phyloP scores from a whole-genome alignment of 2,888 invertebrate genomes.

The Drosophila conformis region DNA sequence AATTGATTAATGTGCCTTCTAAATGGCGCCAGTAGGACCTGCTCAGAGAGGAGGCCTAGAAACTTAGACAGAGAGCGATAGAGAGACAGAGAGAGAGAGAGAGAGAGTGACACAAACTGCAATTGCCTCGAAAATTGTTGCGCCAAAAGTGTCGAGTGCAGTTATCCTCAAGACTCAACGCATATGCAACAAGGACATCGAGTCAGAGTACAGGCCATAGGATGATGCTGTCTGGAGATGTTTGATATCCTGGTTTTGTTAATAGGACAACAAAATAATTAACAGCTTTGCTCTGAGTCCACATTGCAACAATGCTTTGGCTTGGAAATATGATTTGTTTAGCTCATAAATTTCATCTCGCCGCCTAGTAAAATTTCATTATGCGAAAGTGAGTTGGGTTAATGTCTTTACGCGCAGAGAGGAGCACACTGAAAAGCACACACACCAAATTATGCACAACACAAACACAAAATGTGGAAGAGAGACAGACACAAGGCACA shows the following conservation, averaged over 20 bases:
- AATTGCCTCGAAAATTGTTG: slow-evolving; percentile 64
- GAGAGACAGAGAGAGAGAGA: slow-evolving; percentile 10
- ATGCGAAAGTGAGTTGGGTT: slow-evolving; percentile 76
- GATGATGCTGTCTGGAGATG: slow-evolving; percentile 19
- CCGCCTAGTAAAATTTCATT: slow-evolving; percentile 71
- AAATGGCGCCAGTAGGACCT: slow-evolving; percentile 70
- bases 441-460: slow-evolving; percentile 58
- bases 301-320: slow-evolving; percentile 51
- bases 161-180: slow-evolving; percentile 27
- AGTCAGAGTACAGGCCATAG: not conserved
- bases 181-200: slow-evolving; percentile 12
- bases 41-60: not conserved
- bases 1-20: slow-evolving; percentile 77
- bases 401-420: slow-evolving; percentile 48
- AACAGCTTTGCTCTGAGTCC: slow-evolving; percentile 50
- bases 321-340: slow-evolving; percentile 69
- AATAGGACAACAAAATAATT: slow-evolving; percentile 72
- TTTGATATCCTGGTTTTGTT: slow-evolving; percentile 48
- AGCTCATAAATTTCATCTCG: slow-evolving; percentile 63
- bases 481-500: not conserved
- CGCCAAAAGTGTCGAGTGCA: slow-evolving; percentile 69
- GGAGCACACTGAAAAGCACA: not conserved
- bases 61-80: not conserved
- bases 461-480: slow-evolving; percentile 31
- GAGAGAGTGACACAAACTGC: slow-evolving; percentile 55